Conservation (phyloP, 30 jellyfish, hydroid and myxozoan species). For the Pelagia noctiluca region DNA sequence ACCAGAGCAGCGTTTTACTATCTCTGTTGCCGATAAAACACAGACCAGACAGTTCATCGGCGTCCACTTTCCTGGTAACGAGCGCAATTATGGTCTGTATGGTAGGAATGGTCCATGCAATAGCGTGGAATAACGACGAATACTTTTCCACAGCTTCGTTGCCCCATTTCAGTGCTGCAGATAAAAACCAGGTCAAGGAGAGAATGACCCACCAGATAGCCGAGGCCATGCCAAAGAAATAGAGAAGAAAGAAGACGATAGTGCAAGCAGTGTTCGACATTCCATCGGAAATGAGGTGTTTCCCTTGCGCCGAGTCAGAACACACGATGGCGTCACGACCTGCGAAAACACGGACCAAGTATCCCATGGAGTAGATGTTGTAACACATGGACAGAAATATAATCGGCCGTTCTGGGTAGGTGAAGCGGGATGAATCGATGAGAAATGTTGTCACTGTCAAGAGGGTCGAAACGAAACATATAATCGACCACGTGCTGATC, state of each 20-base stretch:
- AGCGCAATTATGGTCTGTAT: slow-evolving; percentile 86
- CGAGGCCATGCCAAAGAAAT: slow-evolving; percentile 95
- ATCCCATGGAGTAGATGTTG: slow-evolving; percentile 84
- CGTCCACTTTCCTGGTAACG: slow-evolving; percentile 90
- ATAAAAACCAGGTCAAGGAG: slow-evolving; percentile 88
- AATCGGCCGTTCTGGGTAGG: slow-evolving; percentile 95
- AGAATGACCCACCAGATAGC: slow-evolving; percentile 95
- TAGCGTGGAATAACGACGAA: slow-evolving; percentile 85
- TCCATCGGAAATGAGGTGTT: slow-evolving; percentile 80
- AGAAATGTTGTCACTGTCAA: slow-evolving; percentile 81
- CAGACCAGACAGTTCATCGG: slow-evolving; percentile 90
- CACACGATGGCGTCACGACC: slow-evolving; percentile 81
- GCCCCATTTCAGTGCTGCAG: slow-evolving; percentile 98
- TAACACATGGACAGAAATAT: slow-evolving; percentile 89
- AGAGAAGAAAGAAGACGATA: slow-evolving; percentile 70
- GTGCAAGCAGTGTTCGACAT: slow-evolving; percentile 81
- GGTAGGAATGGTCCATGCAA: slow-evolving; percentile 94
- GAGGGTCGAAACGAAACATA: slow-evolving; percentile 89
- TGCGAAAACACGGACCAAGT: slow-evolving; percentile 77
- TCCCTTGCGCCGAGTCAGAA: slow-evolving; percentile 51
- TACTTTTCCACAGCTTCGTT: slow-evolving; percentile 95
- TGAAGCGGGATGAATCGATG: slow-evolving; percentile 82
- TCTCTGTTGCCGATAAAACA: slow-evolving; percentile 77
- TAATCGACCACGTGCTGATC: slow-evolving; percentile 83
- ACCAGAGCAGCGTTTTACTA: slow-evolving; percentile 76